phyloP scores from a whole-genome alignment of 2,113 vertebrate genomes.

The Elephantulus edwardii region DNA sequence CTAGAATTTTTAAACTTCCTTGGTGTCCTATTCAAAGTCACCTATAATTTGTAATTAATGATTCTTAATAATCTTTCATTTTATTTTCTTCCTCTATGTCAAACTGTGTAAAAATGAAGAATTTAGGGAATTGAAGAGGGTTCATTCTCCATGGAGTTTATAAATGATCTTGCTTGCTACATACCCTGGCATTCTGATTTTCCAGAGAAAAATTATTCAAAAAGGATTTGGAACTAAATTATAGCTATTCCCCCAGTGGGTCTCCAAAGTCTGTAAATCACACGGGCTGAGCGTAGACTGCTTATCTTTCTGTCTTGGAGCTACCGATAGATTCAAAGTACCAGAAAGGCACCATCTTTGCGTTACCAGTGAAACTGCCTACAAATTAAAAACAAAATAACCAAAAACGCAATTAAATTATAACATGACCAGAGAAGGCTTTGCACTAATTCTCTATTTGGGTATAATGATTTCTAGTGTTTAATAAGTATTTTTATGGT shows the following conservation, averaged over 20 bases:
- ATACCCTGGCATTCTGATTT: background rate
- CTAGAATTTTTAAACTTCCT: background rate
- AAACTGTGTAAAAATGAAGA: background rate
- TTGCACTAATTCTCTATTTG: background rate
- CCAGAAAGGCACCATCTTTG: too few species aligned
- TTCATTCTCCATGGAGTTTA: background rate
- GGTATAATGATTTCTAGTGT: background rate
- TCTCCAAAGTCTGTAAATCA: too few species aligned
- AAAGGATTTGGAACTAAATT: too few species aligned
- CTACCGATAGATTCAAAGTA: too few species aligned
- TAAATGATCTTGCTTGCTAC: background rate
- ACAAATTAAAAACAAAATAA: too few species aligned
- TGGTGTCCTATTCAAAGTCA: background rate
- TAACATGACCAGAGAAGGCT: background rate
- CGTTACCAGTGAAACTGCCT: too few species aligned
- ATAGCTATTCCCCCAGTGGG: too few species aligned
- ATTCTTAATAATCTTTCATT: too few species aligned
- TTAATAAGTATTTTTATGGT: background rate
- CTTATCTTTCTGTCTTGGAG: too few species aligned
- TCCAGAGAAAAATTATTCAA: background rate
- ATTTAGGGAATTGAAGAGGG: background rate
- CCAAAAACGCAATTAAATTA: constrained; percentile 20
- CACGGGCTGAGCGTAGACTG: too few species aligned
- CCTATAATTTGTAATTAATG: background rate
- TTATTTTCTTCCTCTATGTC: background rate